Percentiles rank a stretch among this genome's conserved stretches.
Conservation (phyloP, 2,888 invertebrate species). For the Tetragnatha montana region DNA sequence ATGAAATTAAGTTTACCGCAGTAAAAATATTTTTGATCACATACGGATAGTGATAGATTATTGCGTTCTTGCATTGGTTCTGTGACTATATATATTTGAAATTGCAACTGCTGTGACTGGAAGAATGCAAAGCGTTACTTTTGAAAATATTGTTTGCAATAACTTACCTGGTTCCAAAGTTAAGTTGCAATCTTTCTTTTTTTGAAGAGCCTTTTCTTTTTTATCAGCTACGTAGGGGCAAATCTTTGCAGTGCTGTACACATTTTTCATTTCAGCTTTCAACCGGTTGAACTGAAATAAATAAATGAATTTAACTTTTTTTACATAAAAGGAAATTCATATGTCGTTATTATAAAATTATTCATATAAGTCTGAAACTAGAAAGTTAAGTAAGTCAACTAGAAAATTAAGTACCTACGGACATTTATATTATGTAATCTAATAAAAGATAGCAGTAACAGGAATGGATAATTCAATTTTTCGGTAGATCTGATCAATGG, state of each 20-base stretch:
- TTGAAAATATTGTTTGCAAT: background rate
- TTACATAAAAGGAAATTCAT: no score
- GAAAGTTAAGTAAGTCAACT: no score
- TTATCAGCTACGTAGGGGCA: slow-evolving; percentile 80
- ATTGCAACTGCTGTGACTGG: background rate
- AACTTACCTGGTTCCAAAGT: slow-evolving; percentile 71
- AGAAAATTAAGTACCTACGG: no score
- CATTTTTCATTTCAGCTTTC: slow-evolving; percentile 84
- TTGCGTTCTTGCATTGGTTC: no score
- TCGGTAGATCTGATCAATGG: no score
- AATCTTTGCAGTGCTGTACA: slow-evolving; percentile 86
- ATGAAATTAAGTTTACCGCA: no score
- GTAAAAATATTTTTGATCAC: no score
- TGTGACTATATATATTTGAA: background rate
- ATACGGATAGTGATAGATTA: no score
- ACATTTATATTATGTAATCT: no score
- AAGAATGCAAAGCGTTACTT: background rate
- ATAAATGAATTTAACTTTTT: background rate
- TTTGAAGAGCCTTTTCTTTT: slow-evolving; percentile 24
- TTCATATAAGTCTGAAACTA: no score
- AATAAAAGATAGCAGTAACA: no score
- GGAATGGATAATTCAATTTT: no score
- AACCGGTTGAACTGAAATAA: slow-evolving; percentile 81
- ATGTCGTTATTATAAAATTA: background rate
- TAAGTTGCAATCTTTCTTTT: slow-evolving; percentile 59